Conservation (phyloP, 2,888 invertebrate genomes). For the Synergus japonicus region DNA sequence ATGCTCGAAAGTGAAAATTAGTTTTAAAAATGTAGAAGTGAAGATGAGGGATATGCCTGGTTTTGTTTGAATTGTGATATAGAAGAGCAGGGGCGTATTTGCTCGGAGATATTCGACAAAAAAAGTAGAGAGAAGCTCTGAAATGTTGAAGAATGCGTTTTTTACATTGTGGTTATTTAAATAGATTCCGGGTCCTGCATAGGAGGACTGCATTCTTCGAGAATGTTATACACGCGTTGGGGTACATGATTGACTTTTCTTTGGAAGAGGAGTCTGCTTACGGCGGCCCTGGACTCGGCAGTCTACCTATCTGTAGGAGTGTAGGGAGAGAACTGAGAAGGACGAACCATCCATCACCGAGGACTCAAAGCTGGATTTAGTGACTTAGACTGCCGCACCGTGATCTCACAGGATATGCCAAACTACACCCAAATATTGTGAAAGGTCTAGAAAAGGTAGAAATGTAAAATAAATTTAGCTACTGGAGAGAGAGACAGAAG, state of each 20-base stretch:
- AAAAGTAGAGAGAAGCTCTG: not conserved
- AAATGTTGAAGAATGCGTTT: conserved; percentile 35
- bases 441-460: conserved; percentile 77
- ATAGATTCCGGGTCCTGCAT: conserved; percentile 17
- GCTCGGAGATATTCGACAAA: not conserved
- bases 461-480: conserved; percentile 74
- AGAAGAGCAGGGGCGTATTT: not conserved
- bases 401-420: conserved; percentile 64
- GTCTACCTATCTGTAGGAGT: conserved; percentile 52
- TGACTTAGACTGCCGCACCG: conserved; percentile 67
- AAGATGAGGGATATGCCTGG: not conserved
- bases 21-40: not conserved
- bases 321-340: conserved; percentile 53
- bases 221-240: conserved; percentile 41
- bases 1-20: no score
- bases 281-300: conserved; percentile 57
- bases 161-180: conserved; percentile 32
- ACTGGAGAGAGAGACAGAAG: conserved; percentile 49
- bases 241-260: conserved; percentile 39
- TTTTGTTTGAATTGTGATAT: conserved; percentile 23
- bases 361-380: conserved; percentile 72
- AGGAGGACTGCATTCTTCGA: conserved; percentile 30
- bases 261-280: conserved; percentile 38
- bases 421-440: conserved; percentile 76
- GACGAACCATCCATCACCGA: conserved; percentile 75